Evolutionary conservation across 2,113 vertebrate species (phyloP).

Genomic region (Aramus guarauna): DNA sequence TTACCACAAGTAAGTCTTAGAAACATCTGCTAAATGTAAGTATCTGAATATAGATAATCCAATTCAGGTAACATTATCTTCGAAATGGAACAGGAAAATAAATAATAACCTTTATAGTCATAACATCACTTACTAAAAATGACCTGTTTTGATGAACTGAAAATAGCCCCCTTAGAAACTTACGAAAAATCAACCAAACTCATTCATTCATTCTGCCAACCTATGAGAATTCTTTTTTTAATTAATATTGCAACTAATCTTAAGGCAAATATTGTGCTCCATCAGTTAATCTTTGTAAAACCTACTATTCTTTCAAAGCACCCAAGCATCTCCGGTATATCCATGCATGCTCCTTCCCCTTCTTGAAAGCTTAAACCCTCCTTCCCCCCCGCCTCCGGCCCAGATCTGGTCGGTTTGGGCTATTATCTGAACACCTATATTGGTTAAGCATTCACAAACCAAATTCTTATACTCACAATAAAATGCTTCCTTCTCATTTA

Average conservation of each 20-base stretch:
- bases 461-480: slow-evolving; percentile 24
- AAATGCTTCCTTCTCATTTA: slow-evolving; percentile 62
- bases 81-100: slow-evolving; percentile 8
- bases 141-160: not conserved
- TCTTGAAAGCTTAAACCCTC: not conserved
- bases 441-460: slow-evolving; percentile 47
- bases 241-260: not conserved
- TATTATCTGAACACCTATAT: slow-evolving; percentile 38
- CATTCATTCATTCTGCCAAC: not conserved
- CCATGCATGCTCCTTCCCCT: not conserved
- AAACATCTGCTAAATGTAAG: slow-evolving; percentile 3
- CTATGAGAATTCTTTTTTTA: not conserved
- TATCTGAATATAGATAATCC: slow-evolving; percentile 33
- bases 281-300: not conserved
- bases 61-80: not conserved
- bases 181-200: not conserved
- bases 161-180: not conserved
- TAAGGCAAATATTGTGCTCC: not conserved
- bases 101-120: not conserved
- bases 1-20: slow-evolving; percentile 16
- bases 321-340: not conserved
- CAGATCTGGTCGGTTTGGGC: not conserved
- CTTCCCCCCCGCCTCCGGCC: too few species aligned
- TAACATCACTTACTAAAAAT: not conserved
- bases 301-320: not conserved